Conservation (phyloP, 2,113 vertebrate genomes). For the Stigmatopora nigra region DNA sequence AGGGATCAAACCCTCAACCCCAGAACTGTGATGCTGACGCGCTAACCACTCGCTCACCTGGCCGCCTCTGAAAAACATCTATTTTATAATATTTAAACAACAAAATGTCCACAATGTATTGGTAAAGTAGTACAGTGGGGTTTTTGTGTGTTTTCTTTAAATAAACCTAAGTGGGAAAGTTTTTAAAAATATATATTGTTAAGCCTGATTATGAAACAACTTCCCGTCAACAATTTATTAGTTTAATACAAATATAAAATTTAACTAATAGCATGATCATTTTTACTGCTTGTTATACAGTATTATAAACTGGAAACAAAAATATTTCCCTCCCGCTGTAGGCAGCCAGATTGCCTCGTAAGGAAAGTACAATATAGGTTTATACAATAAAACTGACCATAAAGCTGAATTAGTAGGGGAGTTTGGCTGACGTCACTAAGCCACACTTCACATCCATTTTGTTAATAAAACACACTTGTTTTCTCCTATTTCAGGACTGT, state of each 20-base stretch:
- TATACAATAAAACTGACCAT: constrained; percentile 27
- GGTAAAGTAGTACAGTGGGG: not conserved
- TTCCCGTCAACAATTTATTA: not conserved
- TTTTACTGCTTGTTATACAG: not conserved
- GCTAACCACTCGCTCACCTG: too few species aligned
- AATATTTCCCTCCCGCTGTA: not conserved
- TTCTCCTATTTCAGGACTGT: not conserved
- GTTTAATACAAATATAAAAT: constrained; percentile 2
- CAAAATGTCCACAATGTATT: not conserved
- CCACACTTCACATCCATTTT: constrained; percentile 1
- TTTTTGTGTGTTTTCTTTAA: too few species aligned
- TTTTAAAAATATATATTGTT: too few species aligned
- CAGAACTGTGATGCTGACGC: too few species aligned
- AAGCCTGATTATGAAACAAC: not conserved
- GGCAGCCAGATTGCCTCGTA: not conserved
- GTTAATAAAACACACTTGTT: constrained; percentile 11
- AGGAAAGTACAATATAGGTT: constrained; percentile 9
- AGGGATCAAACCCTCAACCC: too few species aligned
- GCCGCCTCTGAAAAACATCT: not conserved
- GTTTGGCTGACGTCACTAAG: constrained; percentile 6
- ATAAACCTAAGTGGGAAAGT: too few species aligned
- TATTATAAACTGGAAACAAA: not conserved
- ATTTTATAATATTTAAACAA: not conserved
- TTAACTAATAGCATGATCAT: not conserved
- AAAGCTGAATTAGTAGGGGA: constrained; percentile 20